Evolutionary conservation across 2,113 vertebrate species (phyloP), one percentile per base, ranked within the genome.

Genomic region (Cyanoliseus patagonus): DNA sequence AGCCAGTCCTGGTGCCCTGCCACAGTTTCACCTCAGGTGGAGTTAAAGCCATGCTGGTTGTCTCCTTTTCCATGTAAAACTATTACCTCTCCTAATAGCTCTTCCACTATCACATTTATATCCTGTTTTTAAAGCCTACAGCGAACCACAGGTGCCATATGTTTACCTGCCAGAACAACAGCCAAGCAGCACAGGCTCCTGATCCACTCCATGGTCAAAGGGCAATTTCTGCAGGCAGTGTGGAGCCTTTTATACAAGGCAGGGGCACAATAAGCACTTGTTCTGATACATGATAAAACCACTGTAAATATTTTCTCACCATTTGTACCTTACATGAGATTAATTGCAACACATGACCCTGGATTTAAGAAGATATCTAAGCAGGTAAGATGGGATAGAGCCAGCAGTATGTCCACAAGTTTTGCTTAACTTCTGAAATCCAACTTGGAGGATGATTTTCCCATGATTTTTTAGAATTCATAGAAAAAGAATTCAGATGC

Each of bases 91-190:
- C 22, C 18, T 18, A 41, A 51, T 1, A 64, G 33, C 46, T 80
- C 55, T 41, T 37, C 23, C 19, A 1, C 31, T 0, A 47, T 1
- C 33, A 31, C 41, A 6, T 39, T 19, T 15, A 11, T 13, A 53
- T 17, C 37, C 83, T 24, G 23, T 31, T 77, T 93, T 44, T 41
- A 51, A 92, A 83, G n/a, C 37, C 66, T 41, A 41, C 3, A 6
- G 42, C 31, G 39, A 90, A 82, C 77, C 1, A 52, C 7, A 66
- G 44, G 28, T 13, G 14, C 18, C 4, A 19, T 3, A 6, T 11
- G 18, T 6, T 90, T 91, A 97, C 95, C 96, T 95, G 95, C 41
- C 0, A 96, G 84, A n/a, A 66, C 52, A 68, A 55, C 10, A 10
- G 88, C 92, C 86, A 94, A 49, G 84, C 91, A 77, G 16, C 78